These are phyloP conservation scores for Deroptyus accipitrinus DNA, from an alignment of 2,113 vertebrate species.

Conservation along the genomic window DNA sequence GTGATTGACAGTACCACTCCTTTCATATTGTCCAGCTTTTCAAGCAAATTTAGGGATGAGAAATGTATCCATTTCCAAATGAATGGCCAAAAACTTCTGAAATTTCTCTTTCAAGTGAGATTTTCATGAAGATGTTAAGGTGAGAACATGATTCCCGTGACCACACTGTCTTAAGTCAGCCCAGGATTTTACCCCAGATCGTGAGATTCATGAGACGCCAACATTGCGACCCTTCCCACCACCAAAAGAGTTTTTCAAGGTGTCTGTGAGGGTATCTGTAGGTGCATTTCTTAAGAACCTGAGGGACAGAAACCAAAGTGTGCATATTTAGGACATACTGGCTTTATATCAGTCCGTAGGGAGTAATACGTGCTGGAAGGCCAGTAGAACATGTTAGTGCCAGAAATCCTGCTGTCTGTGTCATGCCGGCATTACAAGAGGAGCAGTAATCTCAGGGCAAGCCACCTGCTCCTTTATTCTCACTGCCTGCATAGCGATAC, in stretches of 20 bases:
- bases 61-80: background rate
- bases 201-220: background rate
- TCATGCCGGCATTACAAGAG: background rate
- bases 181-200: background rate
- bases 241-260: background rate
- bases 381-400: background rate
- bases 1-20: background rate
- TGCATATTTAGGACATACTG: background rate
- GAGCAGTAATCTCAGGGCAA: background rate
- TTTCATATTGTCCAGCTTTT: background rate
- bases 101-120: background rate
- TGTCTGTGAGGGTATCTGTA: background rate
- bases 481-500: rapidly evolving
- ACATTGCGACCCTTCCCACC: background rate
- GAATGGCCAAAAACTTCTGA: background rate
- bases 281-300: background rate
- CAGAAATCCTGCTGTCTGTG: background rate
- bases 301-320: background rate
- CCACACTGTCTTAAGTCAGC: background rate
- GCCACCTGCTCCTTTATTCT: background rate
- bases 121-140: background rate
- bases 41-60: background rate
- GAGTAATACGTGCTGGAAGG: background rate
- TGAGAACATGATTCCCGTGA: background rate
- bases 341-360: background rate